phyloP scores from a whole-genome alignment of 1,140 invertebrate genomes.

The Potamilus streckersoni region DNA sequence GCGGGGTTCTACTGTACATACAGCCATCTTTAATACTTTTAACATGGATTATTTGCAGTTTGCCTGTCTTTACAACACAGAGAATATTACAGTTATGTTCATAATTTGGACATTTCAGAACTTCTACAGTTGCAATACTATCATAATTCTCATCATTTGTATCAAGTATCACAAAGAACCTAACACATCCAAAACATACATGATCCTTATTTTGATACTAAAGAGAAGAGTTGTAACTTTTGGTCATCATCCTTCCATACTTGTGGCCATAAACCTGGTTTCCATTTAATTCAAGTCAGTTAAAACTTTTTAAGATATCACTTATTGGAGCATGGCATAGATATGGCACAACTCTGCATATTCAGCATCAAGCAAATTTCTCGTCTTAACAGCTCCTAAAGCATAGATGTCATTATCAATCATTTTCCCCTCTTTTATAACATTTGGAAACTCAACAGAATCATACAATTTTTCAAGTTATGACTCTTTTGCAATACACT shows the following conservation, averaged over 20 bases:
- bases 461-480: constrained; percentile 5
- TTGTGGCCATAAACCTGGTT: constrained; percentile 10
- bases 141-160: neutral
- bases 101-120: constrained; percentile 10
- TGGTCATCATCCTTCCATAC: constrained; percentile 30
- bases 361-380: neutral
- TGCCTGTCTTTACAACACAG: neutral
- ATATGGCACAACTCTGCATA: neutral
- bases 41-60: neutral
- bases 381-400: constrained; percentile 1
- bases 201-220: neutral
- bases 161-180: constrained; percentile 3
- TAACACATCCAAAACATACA: neutral
- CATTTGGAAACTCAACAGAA: neutral
- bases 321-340: constrained; percentile 4
- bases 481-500: constrained; percentile 5
- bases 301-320: constrained; percentile 14
- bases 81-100: constrained; percentile 4
- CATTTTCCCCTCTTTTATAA: constrained; percentile 1
- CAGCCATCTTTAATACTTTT: constrained; percentile 11
- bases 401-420: constrained; percentile 4
- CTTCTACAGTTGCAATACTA: neutral
- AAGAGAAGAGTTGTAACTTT: constrained; percentile 22
- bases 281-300: constrained; percentile 5
- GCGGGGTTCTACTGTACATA: too few species aligned